These are phyloP conservation scores for Girardinus metallicus DNA, from an alignment of 2,797 vertebrate species.

Conservation along the genomic window DNA sequence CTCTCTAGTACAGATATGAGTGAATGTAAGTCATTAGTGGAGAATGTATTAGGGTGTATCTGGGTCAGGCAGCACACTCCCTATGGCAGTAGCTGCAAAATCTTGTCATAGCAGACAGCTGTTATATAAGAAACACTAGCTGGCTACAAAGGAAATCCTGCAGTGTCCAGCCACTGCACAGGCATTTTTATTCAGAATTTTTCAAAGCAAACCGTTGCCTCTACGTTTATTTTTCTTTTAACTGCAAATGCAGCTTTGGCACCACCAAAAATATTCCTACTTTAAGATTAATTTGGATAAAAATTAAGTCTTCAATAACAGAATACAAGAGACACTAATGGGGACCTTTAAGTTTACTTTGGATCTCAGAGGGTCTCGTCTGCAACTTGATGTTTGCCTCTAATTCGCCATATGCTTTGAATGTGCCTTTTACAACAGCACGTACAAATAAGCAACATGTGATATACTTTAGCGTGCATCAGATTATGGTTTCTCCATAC, in stretches of 20 bases:
- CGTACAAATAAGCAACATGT: background rate
- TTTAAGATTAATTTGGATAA: background rate
- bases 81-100: conserved; percentile 66
- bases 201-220: background rate
- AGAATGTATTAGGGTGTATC: conserved; percentile 73
- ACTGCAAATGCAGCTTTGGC: background rate
- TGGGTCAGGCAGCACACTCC: conserved; percentile 74
- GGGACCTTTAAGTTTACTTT: background rate
- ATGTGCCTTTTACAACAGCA: background rate
- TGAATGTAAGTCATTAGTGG: conserved; percentile 70
- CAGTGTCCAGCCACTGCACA: background rate
- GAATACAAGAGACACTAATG: background rate
- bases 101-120: conserved; percentile 72
- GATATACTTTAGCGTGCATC: background rate
- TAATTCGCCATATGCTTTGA: background rate
- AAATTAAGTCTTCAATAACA: background rate
- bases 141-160: conserved; percentile 48
- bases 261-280: background rate
- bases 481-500: background rate
- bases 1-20: conserved; percentile 67
- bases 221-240: background rate
- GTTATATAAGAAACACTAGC: conserved; percentile 70
- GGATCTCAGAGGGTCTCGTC: background rate
- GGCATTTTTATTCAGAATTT: background rate
- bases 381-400: background rate